phyloP scores from a whole-genome alignment of 2,797 vertebrate species.

The Champsocephalus esox region DNA sequence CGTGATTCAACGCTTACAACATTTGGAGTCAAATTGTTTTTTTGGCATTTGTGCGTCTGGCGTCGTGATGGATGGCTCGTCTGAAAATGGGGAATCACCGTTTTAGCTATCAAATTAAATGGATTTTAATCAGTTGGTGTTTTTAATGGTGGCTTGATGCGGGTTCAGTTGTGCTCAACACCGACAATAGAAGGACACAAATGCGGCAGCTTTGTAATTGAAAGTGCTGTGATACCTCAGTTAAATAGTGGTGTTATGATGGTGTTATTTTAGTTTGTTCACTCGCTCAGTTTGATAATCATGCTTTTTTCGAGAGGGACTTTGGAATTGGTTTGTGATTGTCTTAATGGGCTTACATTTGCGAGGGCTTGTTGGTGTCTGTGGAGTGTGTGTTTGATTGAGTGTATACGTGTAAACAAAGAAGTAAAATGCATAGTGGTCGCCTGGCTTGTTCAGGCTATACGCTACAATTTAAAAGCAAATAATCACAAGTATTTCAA shows the following conservation, averaged over 20 bases:
- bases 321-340: constrained; percentile 65
- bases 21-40: constrained; percentile 85
- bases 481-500: not conserved
- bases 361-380: constrained; percentile 32
- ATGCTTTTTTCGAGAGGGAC: constrained; percentile 65
- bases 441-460: constrained; percentile 2
- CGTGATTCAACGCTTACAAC: constrained; percentile 79
- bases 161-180: constrained; percentile 80
- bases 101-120: constrained; percentile 85
- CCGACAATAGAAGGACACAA: constrained; percentile 74
- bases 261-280: constrained; percentile 69
- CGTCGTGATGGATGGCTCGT: constrained; percentile 76
- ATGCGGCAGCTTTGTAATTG: constrained; percentile 77
- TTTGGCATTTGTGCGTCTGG: constrained; percentile 79
- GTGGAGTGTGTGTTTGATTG: constrained; percentile 20
- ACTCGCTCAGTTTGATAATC: constrained; percentile 68
- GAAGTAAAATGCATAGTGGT: not conserved
- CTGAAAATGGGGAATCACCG: constrained; percentile 76
- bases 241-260: constrained; percentile 76
- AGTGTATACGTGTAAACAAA: constrained; percentile 27
- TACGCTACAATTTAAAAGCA: not conserved
- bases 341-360: constrained; percentile 63
- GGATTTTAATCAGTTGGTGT: constrained; percentile 83
- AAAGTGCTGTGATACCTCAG: constrained; percentile 76
- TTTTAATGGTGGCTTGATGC: constrained; percentile 78